A percentile compares a stretch with the other conserved stretches of the same genome.
phyloP scores from a whole-genome alignment of 2,888 invertebrate species.

The Mimachlamys varia region DNA sequence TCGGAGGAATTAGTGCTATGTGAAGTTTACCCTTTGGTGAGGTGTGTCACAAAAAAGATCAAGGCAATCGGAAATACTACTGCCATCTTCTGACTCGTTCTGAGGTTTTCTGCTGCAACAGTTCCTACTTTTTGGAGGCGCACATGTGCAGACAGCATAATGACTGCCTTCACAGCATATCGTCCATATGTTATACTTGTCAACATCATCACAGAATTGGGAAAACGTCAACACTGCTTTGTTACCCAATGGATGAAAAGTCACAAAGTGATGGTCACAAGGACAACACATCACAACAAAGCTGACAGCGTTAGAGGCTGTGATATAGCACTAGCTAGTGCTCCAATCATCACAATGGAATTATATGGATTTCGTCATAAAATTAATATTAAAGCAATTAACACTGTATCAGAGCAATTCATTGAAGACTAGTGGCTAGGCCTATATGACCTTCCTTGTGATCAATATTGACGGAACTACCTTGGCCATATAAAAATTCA shows the following conservation, averaged over 20 bases:
- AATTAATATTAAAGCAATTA: slow-evolving; percentile 24
- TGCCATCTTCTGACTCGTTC: background rate
- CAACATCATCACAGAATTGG: background rate
- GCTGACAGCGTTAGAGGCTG: background rate
- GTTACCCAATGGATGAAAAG: background rate
- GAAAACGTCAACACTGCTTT: background rate
- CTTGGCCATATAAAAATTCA: background rate
- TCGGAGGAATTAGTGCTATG: background rate
- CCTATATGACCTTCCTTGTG: background rate
- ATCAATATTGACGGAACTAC: background rate
- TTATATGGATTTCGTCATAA: background rate
- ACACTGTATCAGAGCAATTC: background rate
- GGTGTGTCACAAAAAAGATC: background rate
- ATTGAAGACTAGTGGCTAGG: background rate
- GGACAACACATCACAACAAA: background rate
- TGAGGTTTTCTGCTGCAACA: background rate
- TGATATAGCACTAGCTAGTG: background rate
- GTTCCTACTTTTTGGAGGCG: background rate
- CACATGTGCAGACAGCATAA: background rate
- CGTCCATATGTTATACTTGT: background rate
- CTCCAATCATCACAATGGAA: background rate
- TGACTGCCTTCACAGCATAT: background rate
- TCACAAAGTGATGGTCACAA: background rate
- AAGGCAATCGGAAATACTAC: background rate
- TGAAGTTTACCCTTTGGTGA: background rate